Conservation (phyloP, 2,888 invertebrate species). For the Epirrita christyi region DNA sequence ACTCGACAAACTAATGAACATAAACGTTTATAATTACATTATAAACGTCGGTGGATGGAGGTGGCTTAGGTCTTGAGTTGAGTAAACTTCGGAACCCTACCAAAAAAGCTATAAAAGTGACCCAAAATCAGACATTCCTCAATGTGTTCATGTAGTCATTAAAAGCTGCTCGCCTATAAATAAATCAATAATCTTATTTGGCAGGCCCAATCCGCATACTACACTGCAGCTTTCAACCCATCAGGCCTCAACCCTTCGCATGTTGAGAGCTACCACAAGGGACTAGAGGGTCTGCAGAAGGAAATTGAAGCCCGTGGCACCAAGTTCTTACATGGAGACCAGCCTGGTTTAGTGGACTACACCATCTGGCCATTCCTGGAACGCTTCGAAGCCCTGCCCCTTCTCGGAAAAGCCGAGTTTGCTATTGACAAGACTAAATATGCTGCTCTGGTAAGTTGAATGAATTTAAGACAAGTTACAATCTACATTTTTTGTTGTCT, state of each 20-base stretch:
- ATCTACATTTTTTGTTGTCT: too few relatives aligned
- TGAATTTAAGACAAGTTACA: too few relatives aligned
- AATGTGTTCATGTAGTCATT: too few relatives aligned
- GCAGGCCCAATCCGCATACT: slow-evolving; percentile 82
- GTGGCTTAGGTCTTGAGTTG: too few relatives aligned
- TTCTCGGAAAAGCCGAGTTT: slow-evolving; percentile 86
- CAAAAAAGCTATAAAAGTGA: too few relatives aligned
- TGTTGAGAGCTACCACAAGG: slow-evolving; percentile 81
- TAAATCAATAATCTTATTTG: too few relatives aligned
- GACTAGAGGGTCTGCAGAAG: slow-evolving; percentile 86
- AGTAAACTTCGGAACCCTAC: too few relatives aligned
- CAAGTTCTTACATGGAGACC: slow-evolving; percentile 87
- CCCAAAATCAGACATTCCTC: too few relatives aligned
- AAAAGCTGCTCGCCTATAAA: too few relatives aligned
- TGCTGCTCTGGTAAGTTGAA: slow-evolving; percentile 84
- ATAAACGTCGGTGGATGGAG: too few relatives aligned
- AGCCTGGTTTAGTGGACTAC: slow-evolving; percentile 91
- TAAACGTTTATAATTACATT: too few relatives aligned
- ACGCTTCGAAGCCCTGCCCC: slow-evolving; percentile 80
- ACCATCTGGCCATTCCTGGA: slow-evolving; percentile 96
- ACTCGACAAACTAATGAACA: too few relatives aligned
- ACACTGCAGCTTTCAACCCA: slow-evolving; percentile 77
- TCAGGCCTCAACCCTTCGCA: slow-evolving; percentile 63
- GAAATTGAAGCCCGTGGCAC: slow-evolving; percentile 87
- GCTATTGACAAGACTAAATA: slow-evolving; percentile 87